Evolutionary conservation across 1,140 invertebrate species (phyloP).

Genomic region (Scaptodrosophila lebanonensis): DNA sequence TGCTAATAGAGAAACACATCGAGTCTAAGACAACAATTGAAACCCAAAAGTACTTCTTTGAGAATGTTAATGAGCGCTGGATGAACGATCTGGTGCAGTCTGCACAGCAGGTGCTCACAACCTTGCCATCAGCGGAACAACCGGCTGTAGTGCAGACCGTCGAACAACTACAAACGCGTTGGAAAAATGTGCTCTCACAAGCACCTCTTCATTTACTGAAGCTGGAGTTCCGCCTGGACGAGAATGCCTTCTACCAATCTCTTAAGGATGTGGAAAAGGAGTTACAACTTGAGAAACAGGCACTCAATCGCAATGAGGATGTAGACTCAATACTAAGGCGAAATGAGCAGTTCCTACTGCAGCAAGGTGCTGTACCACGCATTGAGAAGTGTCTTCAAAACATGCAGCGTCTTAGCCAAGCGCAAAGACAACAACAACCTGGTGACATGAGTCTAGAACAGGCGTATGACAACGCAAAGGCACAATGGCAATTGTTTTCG

Average conservation of each 20-base stretch:
- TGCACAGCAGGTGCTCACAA: constrained; percentile 87
- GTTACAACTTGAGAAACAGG: constrained; percentile 89
- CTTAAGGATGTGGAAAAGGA: constrained; percentile 94
- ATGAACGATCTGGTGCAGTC: constrained; percentile 88
- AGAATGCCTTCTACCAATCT: constrained; percentile 89
- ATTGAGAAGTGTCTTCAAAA: constrained; percentile 86
- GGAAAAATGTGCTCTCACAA: constrained; percentile 86
- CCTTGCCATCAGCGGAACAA: constrained; percentile 83
- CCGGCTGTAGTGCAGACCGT: constrained; percentile 83
- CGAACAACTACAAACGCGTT: constrained; percentile 84
- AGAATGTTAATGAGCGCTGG: constrained; percentile 88
- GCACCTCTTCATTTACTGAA: constrained; percentile 91
- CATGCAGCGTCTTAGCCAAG: constrained; percentile 84
- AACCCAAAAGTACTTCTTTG: constrained; percentile 90
- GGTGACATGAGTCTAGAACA: constrained; percentile 83
- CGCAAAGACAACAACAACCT: constrained; percentile 82
- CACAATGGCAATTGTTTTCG: constrained; percentile 85
- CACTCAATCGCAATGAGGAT: constrained; percentile 90
- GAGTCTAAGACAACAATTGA: constrained; percentile 89
- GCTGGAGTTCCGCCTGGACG: constrained; percentile 92
- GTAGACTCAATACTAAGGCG: constrained; percentile 86
- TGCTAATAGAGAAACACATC: constrained; percentile 88
- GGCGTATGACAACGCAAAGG: constrained; percentile 82
- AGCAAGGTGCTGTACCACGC: constrained; percentile 83
- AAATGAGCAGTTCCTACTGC: constrained; percentile 87